A percentile compares a stretch with the other conserved stretches of the same genome.
These are phyloP conservation scores for Aurelia sp. DNA, from an alignment of 30 jellyfish, hydroid and myxozoan species.

Conservation along the genomic window DNA sequence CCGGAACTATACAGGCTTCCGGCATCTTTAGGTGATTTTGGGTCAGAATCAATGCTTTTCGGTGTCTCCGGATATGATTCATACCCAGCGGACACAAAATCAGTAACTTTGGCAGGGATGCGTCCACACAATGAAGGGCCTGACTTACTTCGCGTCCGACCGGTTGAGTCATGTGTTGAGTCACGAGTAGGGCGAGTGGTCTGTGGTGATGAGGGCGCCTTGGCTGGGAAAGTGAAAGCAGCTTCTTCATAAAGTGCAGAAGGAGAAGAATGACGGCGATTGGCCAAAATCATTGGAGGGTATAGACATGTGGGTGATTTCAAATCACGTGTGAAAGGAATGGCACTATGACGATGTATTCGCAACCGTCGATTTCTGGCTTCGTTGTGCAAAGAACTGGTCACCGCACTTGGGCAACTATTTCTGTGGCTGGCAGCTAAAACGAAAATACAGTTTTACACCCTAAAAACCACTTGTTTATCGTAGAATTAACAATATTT, in stretches of 20 bases:
- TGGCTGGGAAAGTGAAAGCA: conserved; percentile 45
- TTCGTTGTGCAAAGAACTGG: conserved; percentile 18
- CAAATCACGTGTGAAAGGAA: conserved; percentile 50
- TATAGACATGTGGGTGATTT: conserved; percentile 71
- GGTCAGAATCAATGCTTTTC: neutral
- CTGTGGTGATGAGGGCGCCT: conserved; percentile 32
- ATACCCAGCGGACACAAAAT: neutral
- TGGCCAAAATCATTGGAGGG: conserved; percentile 69
- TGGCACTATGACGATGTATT: conserved; percentile 56
- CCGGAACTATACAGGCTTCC: neutral
- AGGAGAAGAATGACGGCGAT: conserved; percentile 81
- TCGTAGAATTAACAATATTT: too few species aligned
- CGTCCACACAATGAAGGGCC: conserved; percentile 30
- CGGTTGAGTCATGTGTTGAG: neutral
- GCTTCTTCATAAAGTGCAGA: conserved; percentile 72
- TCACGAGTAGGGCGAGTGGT: neutral
- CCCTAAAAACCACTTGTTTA: too few species aligned
- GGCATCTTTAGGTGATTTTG: neutral
- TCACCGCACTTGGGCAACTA: conserved; percentile 72
- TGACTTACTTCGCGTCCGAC: conserved; percentile 38
- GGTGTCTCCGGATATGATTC: neutral
- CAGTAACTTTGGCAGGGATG: neutral
- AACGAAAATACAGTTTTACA: neutral
- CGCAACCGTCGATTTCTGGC: conserved; percentile 40
- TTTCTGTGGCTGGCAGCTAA: conserved; percentile 57